phyloP scores from a whole-genome alignment of 2,888 invertebrate genomes.

The Sclerodermus sp. region DNA sequence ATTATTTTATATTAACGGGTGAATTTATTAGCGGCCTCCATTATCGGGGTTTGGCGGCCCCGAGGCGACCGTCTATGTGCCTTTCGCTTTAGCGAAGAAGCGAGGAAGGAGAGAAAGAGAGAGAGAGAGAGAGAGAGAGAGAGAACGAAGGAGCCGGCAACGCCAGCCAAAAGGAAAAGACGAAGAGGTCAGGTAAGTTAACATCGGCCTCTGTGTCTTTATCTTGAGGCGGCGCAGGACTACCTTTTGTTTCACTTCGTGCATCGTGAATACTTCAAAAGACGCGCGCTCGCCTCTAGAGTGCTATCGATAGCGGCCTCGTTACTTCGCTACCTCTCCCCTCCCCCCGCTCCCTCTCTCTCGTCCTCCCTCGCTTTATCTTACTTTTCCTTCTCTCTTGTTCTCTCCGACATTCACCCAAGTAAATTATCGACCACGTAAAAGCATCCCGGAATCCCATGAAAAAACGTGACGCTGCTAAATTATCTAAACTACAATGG shows the following conservation, averaged over 20 bases:
- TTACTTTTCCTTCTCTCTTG: not conserved
- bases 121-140: conserved; percentile 11
- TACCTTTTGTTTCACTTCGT: conserved; percentile 30
- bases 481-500: too few relatives aligned
- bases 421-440: too few relatives aligned
- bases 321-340: not conserved
- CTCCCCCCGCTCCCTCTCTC: not conserved
- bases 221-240: conserved; percentile 25
- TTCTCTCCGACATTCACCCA: too few relatives aligned
- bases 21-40: conserved; percentile 52
- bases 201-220: conserved; percentile 25
- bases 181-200: conserved; percentile 25
- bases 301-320: conserved; percentile 21
- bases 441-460: too few relatives aligned
- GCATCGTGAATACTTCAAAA: conserved; percentile 30
- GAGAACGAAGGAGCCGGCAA: conserved; percentile 13
- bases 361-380: not conserved
- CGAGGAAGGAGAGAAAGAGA: conserved; percentile 11
- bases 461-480: too few relatives aligned
- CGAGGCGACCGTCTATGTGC: conserved; percentile 25
- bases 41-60: conserved; percentile 45
- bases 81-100: conserved; percentile 31
- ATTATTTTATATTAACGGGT: conserved; percentile 53
- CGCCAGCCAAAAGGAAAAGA: conserved; percentile 11
- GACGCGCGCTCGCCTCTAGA: conserved; percentile 12